Base-by-base conservation (phyloP, 1,140 invertebrate genomes). In the Bradysia coprophila region DNA sequence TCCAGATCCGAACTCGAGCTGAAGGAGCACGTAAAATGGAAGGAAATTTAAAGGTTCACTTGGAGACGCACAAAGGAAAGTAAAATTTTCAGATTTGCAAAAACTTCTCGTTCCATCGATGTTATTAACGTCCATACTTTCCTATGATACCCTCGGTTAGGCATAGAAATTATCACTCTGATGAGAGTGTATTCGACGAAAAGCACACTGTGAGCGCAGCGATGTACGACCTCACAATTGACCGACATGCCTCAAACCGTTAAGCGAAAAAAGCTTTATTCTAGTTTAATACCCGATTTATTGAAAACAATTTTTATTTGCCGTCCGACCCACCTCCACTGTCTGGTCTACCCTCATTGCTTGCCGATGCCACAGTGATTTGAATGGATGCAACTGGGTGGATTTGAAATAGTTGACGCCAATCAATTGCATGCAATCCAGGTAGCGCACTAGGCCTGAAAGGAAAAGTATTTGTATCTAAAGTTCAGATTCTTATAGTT, bases 171-270 rank as follows among this genome's bases (percentile, higher is more conserved):
- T 75, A 73, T 46, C 76, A 81, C 47, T 65, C 66, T 38, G 68
- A 70, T 8, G 69, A 70, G 51, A 71, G 75, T 78, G 18, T 80
- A 81, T 56, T 73, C 74, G 13, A 77, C 75, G 23, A 74, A 72
- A 49, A 77, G 75, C 48, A 78, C 75, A 23, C 57, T 80, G 36
- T 66, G 73, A 47, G 76, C 75, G 11, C 78, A 78, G 76, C 40
- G 69, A 73, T 51, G 59, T 77, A 36, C 63, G 76, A 45, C 77
- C 78, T 1, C 76, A 78, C 48, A 68, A 75, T 34, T 81, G 78
- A 59, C 67, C 71, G 37, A 56, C 77, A 28, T 81, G 78, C 56
- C 73, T 78, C 52, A 81, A 80, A 57, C 76, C 71, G 11, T 81
- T 81, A n/a, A n/a, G n/a, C n/a, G n/a, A n/a, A n/a, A n/a, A n/a